A percentile compares a stretch with the other conserved stretches of the same genome.
Conservation (phyloP, 2,888 invertebrate genomes). For the Dugesia japonica region DNA sequence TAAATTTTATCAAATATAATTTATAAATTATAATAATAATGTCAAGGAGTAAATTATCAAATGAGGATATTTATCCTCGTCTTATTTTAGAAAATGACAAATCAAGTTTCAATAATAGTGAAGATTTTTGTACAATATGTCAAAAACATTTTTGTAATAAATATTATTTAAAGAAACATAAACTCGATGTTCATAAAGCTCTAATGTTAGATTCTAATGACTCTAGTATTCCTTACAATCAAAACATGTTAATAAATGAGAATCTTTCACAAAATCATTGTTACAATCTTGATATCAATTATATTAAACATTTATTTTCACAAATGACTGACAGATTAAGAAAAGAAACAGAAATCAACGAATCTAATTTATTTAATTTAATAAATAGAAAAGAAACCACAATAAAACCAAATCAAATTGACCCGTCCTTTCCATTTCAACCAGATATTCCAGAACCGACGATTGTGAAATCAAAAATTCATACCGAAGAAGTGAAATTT, state of each 20-base stretch:
- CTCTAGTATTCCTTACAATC: neutral
- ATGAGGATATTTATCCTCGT: neutral
- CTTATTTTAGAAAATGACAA: neutral
- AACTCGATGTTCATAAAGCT: slow-evolving; percentile 45
- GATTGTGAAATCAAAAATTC: neutral
- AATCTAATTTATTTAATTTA: neutral
- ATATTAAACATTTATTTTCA: neutral
- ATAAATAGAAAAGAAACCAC: neutral
- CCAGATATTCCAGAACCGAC: neutral
- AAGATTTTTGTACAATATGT: slow-evolving; percentile 48
- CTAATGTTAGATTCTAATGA: neutral
- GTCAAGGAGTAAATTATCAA: neutral
- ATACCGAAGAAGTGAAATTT: neutral
- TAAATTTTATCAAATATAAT: no score
- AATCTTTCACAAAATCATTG: neutral
- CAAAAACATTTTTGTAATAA: slow-evolving; percentile 50
- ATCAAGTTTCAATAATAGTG: slow-evolving; percentile 35
- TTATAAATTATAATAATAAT: no score
- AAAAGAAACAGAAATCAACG: slow-evolving; percentile 9
- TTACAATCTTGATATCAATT: neutral
- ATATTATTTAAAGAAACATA: slow-evolving; percentile 49
- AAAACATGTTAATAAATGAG: neutral
- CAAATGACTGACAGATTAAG: neutral
- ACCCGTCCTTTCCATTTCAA: neutral
- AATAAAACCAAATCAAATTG: neutral